Conservation (phyloP, 2,797 vertebrate genomes). For the Enteromius radiatus region DNA sequence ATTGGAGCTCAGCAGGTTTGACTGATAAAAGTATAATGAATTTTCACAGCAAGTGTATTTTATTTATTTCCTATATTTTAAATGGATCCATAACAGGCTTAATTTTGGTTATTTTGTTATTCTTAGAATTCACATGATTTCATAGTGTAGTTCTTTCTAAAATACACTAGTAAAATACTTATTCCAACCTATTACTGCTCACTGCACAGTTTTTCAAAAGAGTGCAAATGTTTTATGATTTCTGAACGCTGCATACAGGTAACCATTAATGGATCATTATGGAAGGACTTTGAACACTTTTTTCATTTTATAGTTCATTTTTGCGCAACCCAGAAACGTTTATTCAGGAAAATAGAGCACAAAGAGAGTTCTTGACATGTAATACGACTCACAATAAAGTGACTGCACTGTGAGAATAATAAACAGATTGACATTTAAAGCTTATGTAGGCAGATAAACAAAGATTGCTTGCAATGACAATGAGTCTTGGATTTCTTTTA, state of each 20-base stretch:
- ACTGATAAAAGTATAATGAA: not conserved
- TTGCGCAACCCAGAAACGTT: not conserved
- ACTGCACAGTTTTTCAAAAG: conserved; percentile 7
- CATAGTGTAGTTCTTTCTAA: not conserved
- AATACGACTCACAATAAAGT: not conserved
- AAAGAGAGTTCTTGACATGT: not conserved
- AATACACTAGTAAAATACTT: not conserved
- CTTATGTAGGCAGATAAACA: not conserved
- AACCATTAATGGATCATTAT: conserved; percentile 4
- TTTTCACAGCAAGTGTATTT: not conserved
- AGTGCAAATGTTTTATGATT: not conserved
- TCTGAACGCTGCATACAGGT: not conserved
- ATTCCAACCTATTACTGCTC: not conserved
- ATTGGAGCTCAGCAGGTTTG: not conserved
- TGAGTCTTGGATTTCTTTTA: not conserved
- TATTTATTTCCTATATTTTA: not conserved
- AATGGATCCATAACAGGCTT: not conserved
- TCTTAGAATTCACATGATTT: not conserved
- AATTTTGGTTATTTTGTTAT: not conserved
- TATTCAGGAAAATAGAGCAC: not conserved
- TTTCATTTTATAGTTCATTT: not conserved
- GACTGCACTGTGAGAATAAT: not conserved
- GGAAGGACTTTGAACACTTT: conserved; percentile 24
- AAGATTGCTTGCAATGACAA: not conserved
- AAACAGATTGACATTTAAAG: not conserved